phyloP scores from a whole-genome alignment of 2,888 invertebrate species.

The Chymomyza procnemis region DNA sequence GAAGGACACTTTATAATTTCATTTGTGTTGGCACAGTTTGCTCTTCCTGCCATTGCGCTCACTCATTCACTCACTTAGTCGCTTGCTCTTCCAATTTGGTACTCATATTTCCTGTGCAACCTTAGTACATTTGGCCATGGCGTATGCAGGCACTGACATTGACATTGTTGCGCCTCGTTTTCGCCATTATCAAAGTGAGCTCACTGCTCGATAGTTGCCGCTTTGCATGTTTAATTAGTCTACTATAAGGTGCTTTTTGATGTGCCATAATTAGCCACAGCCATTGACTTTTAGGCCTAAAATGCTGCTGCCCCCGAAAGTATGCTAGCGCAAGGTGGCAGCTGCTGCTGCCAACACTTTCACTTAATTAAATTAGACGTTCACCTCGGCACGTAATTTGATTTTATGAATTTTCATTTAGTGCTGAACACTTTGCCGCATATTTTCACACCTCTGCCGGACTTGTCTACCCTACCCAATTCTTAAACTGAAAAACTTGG shows the following conservation, averaged over 20 bases:
- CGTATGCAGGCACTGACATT: conserved; percentile 12
- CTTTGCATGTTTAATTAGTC: neutral
- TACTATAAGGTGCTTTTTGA: neutral
- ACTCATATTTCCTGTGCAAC: conserved; percentile 8
- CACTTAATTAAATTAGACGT: conserved; percentile 66
- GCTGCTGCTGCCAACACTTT: conserved; percentile 31
- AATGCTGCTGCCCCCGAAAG: neutral
- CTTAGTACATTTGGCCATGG: conserved; percentile 26
- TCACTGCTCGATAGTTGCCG: neutral
- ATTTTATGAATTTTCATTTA: conserved; percentile 39
- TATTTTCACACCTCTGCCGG: conserved; percentile 25
- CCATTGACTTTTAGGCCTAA: neutral
- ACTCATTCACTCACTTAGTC: neutral
- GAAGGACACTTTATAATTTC: conserved; percentile 60
- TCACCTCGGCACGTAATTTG: conserved; percentile 61
- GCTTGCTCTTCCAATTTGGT: too few relatives aligned
- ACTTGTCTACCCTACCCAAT: conserved; percentile 9
- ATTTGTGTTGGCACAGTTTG: conserved; percentile 26
- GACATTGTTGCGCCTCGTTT: neutral
- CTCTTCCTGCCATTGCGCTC: neutral
- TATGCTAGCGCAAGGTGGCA: conserved; percentile 7
- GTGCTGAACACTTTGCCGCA: conserved; percentile 4
- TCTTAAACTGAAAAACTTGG: conserved; percentile 34
- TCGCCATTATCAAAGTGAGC: neutral
- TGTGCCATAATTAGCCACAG: conserved; percentile 45